Base-by-base conservation (phyloP, 2,113 vertebrate genomes). In the Copsychus sechellarum region DNA sequence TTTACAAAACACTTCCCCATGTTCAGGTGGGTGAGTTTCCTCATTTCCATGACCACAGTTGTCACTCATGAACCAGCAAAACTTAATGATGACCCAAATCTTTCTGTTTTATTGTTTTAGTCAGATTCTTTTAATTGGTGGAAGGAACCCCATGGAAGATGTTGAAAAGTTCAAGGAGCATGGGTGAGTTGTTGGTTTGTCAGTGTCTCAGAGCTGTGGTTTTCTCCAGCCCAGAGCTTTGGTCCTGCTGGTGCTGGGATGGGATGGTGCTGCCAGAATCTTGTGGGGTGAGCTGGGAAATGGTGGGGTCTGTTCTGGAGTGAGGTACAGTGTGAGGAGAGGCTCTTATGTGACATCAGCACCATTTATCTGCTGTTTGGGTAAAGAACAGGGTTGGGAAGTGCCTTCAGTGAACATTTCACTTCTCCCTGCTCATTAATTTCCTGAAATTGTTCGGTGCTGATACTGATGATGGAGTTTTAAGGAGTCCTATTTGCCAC, bases 101-200 rank as follows among this genome's bases (percentile, higher is more conserved):
- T 83, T 73, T 17, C 21, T 90, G 11, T 1, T 77, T 36, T 83
- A 4, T 76, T 81, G 12, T 97, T 96, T 50, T 40, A 99, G 99
- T 82, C 99, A 99, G 97, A 99, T 99, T 95, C 98, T 99, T 71
- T 97, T 99, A 86, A 99, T 99, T 2, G 99, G 99, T 47, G 99
- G 99, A 61, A 98, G 97, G 78, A 99, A 99, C 96, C 99, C 99
- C 21, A 98, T 98, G 53, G 99, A 99, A 74, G 99, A 99, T 67
- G 98, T 99, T 11, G 98, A 99, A 38, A 99, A 98, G 94, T 99
- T 99, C 76, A 99, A 99, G 95, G 97, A 98, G 22, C 93, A 94
- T 0, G 99, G 99, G 99, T 99, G 86, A 90, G 98, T 94, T 71
- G 34, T 19, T 38, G 64, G 38, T 38, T 31, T 60, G 20, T 20